These are phyloP conservation scores for Laodelphax striatellus DNA, from an alignment of 1,140 invertebrate species.

Conservation along the genomic window DNA sequence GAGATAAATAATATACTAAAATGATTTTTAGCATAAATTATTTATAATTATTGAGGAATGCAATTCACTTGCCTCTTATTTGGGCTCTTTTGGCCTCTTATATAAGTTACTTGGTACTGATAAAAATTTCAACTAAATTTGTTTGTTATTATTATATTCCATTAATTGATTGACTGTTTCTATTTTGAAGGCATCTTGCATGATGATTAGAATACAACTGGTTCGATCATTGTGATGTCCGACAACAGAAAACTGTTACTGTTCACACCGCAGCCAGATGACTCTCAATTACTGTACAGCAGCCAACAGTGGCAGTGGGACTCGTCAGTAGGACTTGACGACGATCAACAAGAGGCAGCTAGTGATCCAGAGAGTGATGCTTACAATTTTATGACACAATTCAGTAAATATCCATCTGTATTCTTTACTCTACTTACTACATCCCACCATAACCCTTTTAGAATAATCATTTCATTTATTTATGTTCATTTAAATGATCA, in stretches of 20 bases:
- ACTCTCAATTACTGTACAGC: neutral
- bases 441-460: neutral
- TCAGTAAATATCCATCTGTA: conserved; percentile 8
- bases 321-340: neutral
- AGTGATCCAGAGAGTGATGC: conserved; percentile 24
- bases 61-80: too few species aligned
- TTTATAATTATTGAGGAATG: too few species aligned
- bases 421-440: neutral
- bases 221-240: conserved; percentile 1
- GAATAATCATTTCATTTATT: neutral
- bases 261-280: conserved; percentile 8
- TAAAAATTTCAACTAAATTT: too few species aligned
- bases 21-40: too few species aligned
- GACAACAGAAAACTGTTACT: conserved; percentile 10
- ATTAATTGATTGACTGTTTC: neutral
- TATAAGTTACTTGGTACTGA: too few species aligned
- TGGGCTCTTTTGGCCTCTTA: too few species aligned
- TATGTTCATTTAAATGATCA: too few species aligned
- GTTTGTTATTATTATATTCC: too few species aligned
- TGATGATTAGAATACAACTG: neutral
- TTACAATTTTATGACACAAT: conserved; percentile 16
- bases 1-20: too few species aligned
- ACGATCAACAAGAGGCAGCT: conserved; percentile 15
- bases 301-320: neutral
- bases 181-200: neutral